These are phyloP conservation scores for Drosophila leonis DNA, from an alignment of 2,888 invertebrate genomes.

Conservation along the genomic window DNA sequence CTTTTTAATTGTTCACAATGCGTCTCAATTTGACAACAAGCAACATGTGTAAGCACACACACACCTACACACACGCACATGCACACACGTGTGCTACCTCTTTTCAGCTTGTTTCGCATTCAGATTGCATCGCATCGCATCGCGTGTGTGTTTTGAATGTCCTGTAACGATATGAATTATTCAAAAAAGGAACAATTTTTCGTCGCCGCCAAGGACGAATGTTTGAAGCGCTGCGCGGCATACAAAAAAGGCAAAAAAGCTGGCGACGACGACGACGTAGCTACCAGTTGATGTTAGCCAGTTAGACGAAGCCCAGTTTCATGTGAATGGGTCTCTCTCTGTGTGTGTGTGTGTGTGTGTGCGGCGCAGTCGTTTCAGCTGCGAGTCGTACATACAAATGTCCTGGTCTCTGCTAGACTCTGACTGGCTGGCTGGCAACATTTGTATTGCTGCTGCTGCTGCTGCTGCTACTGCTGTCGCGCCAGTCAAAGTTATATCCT, in stretches of 20 bases:
- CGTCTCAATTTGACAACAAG: conserved; percentile 76
- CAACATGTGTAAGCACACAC: conserved; percentile 67
- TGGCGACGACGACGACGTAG: conserved; percentile 53
- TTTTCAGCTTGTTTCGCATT: conserved; percentile 79
- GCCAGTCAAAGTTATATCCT: conserved; percentile 81
- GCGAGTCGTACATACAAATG: conserved; percentile 79
- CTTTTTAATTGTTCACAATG: conserved; percentile 68
- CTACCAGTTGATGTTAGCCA: conserved; percentile 69
- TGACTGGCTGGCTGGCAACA: conserved; percentile 53
- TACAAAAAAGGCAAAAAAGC: conserved; percentile 77
- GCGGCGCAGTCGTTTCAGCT: conserved; percentile 51
- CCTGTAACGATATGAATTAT: conserved; percentile 85
- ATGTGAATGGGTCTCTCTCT: conserved; percentile 20
- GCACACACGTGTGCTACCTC: conserved; percentile 34
- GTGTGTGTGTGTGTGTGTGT: conserved; percentile 28
- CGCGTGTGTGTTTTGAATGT: conserved; percentile 84
- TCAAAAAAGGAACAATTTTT: conserved; percentile 83
- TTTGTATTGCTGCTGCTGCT: conserved; percentile 71
- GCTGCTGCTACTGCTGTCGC: conserved; percentile 71
- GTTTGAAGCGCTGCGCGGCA: conserved; percentile 80
- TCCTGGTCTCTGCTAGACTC: conserved; percentile 55
- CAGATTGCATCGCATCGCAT: conserved; percentile 83
- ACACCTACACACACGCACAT: conserved; percentile 21
- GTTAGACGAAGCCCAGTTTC: conserved; percentile 62
- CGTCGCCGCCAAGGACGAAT: conserved; percentile 84